Conservation (phyloP, 2,797 vertebrate genomes). For the Diplodus puntazzo region DNA sequence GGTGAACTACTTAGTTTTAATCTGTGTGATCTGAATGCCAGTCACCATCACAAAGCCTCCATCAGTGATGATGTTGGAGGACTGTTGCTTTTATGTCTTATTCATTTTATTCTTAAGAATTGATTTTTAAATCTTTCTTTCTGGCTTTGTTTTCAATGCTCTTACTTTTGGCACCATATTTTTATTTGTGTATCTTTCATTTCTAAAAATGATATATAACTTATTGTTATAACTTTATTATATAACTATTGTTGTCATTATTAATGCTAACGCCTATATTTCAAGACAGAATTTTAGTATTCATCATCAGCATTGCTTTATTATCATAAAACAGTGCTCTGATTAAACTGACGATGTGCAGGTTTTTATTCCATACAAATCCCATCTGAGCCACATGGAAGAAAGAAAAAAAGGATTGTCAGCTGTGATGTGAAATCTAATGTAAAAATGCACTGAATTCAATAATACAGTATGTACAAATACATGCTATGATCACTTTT, state of each 20-base stretch:
- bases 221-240: neutral
- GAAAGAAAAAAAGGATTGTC: neutral
- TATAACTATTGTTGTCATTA: neutral
- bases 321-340: neutral
- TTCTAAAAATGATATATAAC: no score
- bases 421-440: neutral
- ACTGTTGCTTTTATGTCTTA: neutral
- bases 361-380: neutral
- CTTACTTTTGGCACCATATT: neutral
- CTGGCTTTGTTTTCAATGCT: neutral
- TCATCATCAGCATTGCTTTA: neutral
- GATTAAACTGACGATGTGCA: neutral
- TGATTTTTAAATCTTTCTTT: neutral
- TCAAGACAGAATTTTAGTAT: neutral
- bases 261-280: neutral
- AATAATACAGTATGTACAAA: slow-evolving; percentile 2
- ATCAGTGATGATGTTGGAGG: no score
- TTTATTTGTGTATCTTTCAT: no score
- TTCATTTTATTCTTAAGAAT: neutral
- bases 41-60: neutral
- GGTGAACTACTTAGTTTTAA: no score
- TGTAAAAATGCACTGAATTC: neutral
- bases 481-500: neutral
- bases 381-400: neutral
- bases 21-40: neutral